phyloP scores from a whole-genome alignment of 2,888 invertebrate species.

The Eupeodes luniger region DNA sequence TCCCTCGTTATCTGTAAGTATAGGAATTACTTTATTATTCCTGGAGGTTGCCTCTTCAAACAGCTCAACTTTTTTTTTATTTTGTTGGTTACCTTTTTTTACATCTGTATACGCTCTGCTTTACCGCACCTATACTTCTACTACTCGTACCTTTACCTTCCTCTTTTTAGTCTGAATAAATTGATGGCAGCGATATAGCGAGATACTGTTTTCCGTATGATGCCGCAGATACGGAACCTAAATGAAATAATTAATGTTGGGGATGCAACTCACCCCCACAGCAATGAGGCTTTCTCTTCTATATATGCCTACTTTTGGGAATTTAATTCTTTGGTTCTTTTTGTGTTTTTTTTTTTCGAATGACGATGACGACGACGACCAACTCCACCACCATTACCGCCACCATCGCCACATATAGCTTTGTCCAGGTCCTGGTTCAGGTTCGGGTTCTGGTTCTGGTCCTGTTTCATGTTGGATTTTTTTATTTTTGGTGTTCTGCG shows the following conservation, averaged over 20 bases:
- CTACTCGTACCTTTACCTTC: background rate
- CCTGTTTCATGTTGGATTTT: constrained; percentile 59
- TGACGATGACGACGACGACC: background rate
- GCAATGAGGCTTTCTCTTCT: constrained; percentile 6
- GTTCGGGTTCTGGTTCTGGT: constrained; percentile 53
- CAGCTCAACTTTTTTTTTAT: constrained; percentile 37
- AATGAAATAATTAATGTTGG: constrained; percentile 74
- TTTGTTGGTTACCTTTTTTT: constrained; percentile 75
- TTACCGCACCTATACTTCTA: too few relatives aligned
- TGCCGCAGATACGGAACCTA: constrained; percentile 66
- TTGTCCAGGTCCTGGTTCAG: constrained; percentile 49
- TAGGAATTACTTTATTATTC: constrained; percentile 34
- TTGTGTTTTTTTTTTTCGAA: constrained; percentile 27
- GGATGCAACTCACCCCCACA: constrained; percentile 53
- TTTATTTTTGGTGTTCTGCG: constrained; percentile 68
- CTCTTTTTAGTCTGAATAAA: constrained; percentile 37
- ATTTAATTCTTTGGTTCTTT: constrained; percentile 47
- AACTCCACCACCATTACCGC: background rate
- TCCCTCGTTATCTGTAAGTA: constrained; percentile 28
- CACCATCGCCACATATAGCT: background rate
- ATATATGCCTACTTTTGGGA: constrained; percentile 69
- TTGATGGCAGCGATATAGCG: constrained; percentile 51
- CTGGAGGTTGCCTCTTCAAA: constrained; percentile 13
- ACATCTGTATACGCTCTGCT: constrained; percentile 23
- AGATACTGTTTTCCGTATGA: constrained; percentile 55